Conservation (phyloP, 2,888 invertebrate species). For the Rotaria magnacalcarata region DNA sequence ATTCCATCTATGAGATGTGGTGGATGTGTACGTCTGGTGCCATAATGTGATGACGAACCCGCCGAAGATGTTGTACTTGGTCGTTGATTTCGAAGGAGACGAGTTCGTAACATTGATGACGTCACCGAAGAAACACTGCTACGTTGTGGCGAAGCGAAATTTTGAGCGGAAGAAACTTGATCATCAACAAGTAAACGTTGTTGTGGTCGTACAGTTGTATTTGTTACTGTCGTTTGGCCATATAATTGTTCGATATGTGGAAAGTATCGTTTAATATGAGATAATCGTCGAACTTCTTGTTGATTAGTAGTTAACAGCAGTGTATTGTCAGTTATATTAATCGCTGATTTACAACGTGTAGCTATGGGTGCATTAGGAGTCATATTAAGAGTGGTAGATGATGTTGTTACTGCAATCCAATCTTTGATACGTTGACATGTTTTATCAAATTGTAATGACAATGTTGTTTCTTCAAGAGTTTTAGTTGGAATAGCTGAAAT, state of each 20-base stretch:
- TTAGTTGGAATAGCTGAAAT: neutral
- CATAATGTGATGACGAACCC: neutral
- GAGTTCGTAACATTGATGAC: neutral
- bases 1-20: neutral
- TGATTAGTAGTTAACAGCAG: neutral
- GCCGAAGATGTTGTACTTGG: neutral
- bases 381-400: neutral
- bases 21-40: neutral
- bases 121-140: neutral
- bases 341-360: neutral
- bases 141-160: neutral
- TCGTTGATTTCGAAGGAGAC: neutral
- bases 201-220: neutral
- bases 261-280: neutral
- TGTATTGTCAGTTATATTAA: neutral
- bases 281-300: neutral
- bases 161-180: neutral
- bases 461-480: neutral
- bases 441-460: neutral
- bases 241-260: constrained; percentile 13
- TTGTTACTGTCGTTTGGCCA: neutral
- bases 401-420: neutral
- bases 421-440: neutral
- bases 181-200: constrained; percentile 5
- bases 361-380: neutral